Evolutionary conservation across 2,888 invertebrate species (phyloP).

Genomic region (Phengaris arion): DNA sequence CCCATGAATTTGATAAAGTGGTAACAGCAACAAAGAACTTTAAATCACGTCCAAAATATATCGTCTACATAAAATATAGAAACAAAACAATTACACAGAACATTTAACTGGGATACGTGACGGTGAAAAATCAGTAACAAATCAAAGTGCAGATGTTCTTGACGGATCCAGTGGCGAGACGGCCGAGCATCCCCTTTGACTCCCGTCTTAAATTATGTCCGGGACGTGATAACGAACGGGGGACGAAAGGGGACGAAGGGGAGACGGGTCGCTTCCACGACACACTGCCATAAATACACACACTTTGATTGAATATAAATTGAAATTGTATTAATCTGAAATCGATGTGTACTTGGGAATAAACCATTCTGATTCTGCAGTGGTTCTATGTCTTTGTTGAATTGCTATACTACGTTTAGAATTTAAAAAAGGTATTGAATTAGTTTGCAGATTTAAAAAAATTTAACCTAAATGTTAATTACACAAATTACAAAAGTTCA

Average conservation of each 20-base stretch:
- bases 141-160: slow-evolving; percentile 44
- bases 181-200: slow-evolving; percentile 47
- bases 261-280: slow-evolving; percentile 26
- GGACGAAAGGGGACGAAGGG: slow-evolving; percentile 23
- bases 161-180: slow-evolving; percentile 41
- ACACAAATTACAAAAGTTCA: neutral
- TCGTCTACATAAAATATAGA: slow-evolving; percentile 27
- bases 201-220: slow-evolving; percentile 73
- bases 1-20: neutral
- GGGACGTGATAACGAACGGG: slow-evolving; percentile 70
- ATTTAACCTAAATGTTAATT: neutral
- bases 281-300: slow-evolving; percentile 8
- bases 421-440: neutral
- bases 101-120: slow-evolving; percentile 28
- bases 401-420: neutral
- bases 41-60: slow-evolving; percentile 7
- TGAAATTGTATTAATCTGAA: slow-evolving; percentile 25
- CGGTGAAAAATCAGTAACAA: slow-evolving; percentile 40
- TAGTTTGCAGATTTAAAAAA: neutral
- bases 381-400: neutral
- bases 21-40: neutral
- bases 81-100: slow-evolving; percentile 29
- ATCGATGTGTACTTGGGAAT: neutral
- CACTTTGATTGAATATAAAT: slow-evolving; percentile 23
- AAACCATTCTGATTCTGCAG: neutral